These are phyloP conservation scores for Biston stratarius DNA, from an alignment of 2,888 invertebrate species.

Conservation along the genomic window DNA sequence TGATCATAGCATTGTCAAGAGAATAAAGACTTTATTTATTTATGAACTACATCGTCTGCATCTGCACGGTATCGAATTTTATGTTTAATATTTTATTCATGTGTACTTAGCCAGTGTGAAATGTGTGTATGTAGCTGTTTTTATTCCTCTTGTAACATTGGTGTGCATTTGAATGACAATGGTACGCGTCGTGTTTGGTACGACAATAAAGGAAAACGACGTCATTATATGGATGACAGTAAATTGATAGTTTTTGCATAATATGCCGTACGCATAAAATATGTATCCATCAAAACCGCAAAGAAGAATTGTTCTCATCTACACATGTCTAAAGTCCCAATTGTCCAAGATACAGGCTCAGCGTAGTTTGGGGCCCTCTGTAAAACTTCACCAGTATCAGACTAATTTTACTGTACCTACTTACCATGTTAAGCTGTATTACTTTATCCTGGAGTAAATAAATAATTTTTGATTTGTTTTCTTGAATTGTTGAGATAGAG, in stretches of 20 bases:
- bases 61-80: constrained; percentile 16
- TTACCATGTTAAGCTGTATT: too few relatives aligned
- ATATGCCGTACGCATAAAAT: too few relatives aligned
- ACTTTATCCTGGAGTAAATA: too few relatives aligned
- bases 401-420: too few relatives aligned
- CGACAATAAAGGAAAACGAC: constrained; percentile 47
- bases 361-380: too few relatives aligned
- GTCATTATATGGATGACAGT: constrained; percentile 15
- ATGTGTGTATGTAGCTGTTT: constrained; percentile 20
- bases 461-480: too few relatives aligned
- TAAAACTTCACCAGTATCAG: too few relatives aligned
- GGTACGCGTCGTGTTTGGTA: constrained; percentile 36
- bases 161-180: constrained; percentile 63
- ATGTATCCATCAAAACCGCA: background rate
- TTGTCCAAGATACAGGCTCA: too few relatives aligned
- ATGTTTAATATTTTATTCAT: constrained; percentile 15
- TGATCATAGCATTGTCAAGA: too few relatives aligned
- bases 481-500: too few relatives aligned
- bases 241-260: background rate
- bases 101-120: background rate
- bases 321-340: background rate
- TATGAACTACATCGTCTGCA: constrained; percentile 11
- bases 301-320: background rate
- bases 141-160: constrained; percentile 46
- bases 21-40: too few relatives aligned